These are phyloP conservation scores for Microcebus ravelobensis DNA, from an alignment of 2,113 vertebrate species.

Conservation along the genomic window DNA sequence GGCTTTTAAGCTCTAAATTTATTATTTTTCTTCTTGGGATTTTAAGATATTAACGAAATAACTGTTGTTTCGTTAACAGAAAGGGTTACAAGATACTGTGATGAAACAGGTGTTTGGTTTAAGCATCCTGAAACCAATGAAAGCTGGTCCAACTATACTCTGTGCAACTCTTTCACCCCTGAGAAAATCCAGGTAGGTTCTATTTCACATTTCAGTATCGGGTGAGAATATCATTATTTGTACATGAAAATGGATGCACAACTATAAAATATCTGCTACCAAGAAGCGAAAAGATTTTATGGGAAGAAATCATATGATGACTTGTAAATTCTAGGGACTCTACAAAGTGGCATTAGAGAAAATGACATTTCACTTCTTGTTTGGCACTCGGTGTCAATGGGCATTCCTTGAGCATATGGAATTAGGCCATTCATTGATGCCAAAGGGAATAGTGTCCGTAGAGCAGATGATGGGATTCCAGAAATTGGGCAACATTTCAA, in stretches of 20 bases:
- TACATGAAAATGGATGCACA: neutral
- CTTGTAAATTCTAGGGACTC: neutral
- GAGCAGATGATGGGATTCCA: neutral
- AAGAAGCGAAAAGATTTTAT: neutral
- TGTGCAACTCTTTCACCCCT: constrained; percentile 93
- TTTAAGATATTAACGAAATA: neutral
- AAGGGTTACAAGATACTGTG: constrained; percentile 94
- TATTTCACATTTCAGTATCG: neutral
- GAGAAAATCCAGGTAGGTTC: constrained; percentile 92
- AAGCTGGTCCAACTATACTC: constrained; percentile 97
- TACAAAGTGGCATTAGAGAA: neutral
- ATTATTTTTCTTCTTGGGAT: neutral
- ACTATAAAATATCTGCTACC: neutral
- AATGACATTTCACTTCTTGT: neutral
- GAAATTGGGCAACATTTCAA: neutral
- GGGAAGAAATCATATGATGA: neutral
- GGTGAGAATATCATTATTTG: neutral
- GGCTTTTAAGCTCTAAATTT: constrained; percentile 19
- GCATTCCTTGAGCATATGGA: neutral
- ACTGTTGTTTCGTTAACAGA: constrained; percentile 85
- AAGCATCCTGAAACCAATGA: constrained; percentile 95
- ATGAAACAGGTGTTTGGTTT: constrained; percentile 95
- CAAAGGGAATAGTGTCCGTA: neutral
- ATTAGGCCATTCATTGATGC: neutral
- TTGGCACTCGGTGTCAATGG: neutral